These are phyloP conservation scores for Prolemur simus DNA, from an alignment of 2,113 vertebrate species.

Conservation along the genomic window DNA sequence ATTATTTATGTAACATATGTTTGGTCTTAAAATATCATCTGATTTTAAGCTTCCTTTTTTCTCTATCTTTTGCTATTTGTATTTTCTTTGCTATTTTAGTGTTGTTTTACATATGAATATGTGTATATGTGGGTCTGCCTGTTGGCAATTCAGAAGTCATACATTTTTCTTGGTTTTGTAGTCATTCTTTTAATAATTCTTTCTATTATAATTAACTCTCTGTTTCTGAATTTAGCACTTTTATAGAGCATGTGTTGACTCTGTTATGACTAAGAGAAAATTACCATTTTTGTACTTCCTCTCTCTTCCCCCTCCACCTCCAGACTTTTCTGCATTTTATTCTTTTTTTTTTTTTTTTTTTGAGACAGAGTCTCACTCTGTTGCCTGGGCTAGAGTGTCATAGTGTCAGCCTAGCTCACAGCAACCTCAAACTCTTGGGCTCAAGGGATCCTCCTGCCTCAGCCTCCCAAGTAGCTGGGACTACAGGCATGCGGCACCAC, in stretches of 20 bases:
- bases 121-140: neutral
- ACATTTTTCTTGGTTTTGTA: slow-evolving; percentile 40
- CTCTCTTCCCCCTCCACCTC: slow-evolving; percentile 51
- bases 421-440: too few species aligned
- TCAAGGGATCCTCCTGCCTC: too few species aligned
- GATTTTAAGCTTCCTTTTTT: neutral
- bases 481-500: too few species aligned
- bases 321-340: slow-evolving; percentile 42
- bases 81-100: neutral
- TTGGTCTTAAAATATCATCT: neutral
- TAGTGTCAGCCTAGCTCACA: too few species aligned
- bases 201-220: neutral
- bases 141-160: neutral
- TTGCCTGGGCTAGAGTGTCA: too few species aligned
- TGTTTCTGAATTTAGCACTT: slow-evolving; percentile 50
- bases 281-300: slow-evolving; percentile 60
- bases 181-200: slow-evolving; percentile 60
- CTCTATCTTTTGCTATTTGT: neutral
- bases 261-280: slow-evolving; percentile 76
- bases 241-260: slow-evolving; percentile 59
- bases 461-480: too few species aligned
- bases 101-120: neutral
- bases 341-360: neutral
- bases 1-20: too few species aligned
- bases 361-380: too few species aligned